A percentile compares a stretch with the other conserved stretches of the same genome.
phyloP scores from a whole-genome alignment of 2,888 invertebrate genomes.

The Phaonia tiefii region DNA sequence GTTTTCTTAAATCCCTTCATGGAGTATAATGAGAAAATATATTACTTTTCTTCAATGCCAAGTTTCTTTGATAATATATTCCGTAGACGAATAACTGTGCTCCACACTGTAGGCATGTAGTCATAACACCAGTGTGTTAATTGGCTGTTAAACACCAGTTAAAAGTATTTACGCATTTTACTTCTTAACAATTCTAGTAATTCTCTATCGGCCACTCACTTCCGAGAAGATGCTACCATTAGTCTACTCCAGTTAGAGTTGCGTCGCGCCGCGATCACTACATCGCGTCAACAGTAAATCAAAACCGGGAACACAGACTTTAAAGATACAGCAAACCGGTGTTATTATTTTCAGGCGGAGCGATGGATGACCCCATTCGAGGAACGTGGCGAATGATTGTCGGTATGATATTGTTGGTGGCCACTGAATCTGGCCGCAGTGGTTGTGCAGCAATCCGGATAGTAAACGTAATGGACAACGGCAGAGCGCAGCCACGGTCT shows the following conservation, averaged over 20 bases:
- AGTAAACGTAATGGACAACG: conserved; percentile 55
- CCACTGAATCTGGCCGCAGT: not conserved
- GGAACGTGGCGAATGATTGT: conserved; percentile 30
- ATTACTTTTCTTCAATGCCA: no score
- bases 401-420: not conserved
- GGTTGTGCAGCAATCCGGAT: conserved; percentile 30
- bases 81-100: no score
- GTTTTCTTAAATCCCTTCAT: no score
- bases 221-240: not conserved
- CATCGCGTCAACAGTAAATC: no score
- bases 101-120: no score
- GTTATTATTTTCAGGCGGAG: no score
- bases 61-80: no score
- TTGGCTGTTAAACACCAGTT: conserved; percentile 47
- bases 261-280: conserved; percentile 43
- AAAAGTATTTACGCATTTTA: conserved; percentile 39
- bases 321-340: no score
- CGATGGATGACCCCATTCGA: no score
- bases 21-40: no score
- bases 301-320: no score
- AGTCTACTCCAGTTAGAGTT: conserved; percentile 46
- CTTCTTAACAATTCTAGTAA: not conserved
- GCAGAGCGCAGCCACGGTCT: conserved; percentile 57
- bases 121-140: conserved; percentile 52
- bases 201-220: not conserved